A percentile compares a stretch with the other conserved stretches of the same genome.
Evolutionary conservation across 2,888 invertebrate species (phyloP).

Genomic region (Pyrgus malvae): DNA sequence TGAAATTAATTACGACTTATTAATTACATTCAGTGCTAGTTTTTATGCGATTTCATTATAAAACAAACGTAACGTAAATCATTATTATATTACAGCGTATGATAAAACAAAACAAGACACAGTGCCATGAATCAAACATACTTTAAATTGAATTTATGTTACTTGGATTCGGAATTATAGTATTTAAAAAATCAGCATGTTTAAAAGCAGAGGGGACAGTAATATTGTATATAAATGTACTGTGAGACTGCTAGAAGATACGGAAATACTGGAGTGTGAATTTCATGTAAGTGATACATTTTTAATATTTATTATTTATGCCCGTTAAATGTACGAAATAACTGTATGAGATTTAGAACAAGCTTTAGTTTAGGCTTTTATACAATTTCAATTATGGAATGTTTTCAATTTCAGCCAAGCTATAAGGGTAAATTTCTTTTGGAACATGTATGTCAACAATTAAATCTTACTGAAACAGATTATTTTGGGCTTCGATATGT

Average conservation of each 20-base stretch:
- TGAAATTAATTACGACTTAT: too few species aligned
- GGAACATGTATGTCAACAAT: slow-evolving; percentile 94
- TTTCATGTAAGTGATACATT: slow-evolving; percentile 88
- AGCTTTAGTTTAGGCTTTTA: too few species aligned
- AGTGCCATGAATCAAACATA: slow-evolving; percentile 14
- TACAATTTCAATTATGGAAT: slow-evolving; percentile 8
- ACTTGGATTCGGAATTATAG: background rate
- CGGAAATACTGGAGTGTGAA: slow-evolving; percentile 95
- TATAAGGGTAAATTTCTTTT: slow-evolving; percentile 94
- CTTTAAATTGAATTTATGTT: slow-evolving; percentile 8
- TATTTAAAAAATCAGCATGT: slow-evolving; percentile 57
- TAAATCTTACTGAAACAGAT: slow-evolving; percentile 95
- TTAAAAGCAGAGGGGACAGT: slow-evolving; percentile 88
- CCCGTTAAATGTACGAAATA: too few species aligned
- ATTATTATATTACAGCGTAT: too few species aligned
- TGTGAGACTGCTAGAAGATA: slow-evolving; percentile 93
- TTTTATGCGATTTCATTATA: too few species aligned
- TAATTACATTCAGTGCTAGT: too few species aligned
- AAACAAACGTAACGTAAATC: too few species aligned
- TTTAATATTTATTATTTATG: too few species aligned
- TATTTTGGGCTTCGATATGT: slow-evolving; percentile 97
- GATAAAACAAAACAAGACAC: slow-evolving; percentile 18
- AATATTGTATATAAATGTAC: slow-evolving; percentile 93
- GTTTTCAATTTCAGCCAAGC: slow-evolving; percentile 85
- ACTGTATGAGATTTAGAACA: too few species aligned